These are phyloP conservation scores for Temnothorax unifasciatus DNA, from an alignment of 2,888 invertebrate species.

Conservation along the genomic window DNA sequence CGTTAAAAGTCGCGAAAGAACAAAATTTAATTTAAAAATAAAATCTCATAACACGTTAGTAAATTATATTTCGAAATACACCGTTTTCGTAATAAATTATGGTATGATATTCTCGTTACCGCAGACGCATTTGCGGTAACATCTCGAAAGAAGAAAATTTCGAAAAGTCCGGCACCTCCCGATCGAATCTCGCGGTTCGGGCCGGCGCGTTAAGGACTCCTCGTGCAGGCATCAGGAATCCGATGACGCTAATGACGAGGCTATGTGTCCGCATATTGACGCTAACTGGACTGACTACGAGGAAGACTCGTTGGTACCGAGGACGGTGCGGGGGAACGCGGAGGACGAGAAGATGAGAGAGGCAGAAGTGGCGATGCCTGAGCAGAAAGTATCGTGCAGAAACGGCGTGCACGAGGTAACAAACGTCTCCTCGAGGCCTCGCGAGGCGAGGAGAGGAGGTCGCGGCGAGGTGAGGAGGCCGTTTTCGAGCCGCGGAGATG, in stretches of 20 bases:
- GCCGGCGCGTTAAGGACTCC: slow-evolving; percentile 62
- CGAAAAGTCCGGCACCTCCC: slow-evolving; percentile 14
- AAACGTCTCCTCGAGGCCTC: slow-evolving; percentile 78
- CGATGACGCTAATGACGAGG: slow-evolving; percentile 83
- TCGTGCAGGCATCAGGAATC: slow-evolving; percentile 78
- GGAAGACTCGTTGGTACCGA: slow-evolving; percentile 58
- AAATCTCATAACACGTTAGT: neutral
- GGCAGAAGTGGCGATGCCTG: slow-evolving; percentile 68
- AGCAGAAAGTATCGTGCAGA: slow-evolving; percentile 62
- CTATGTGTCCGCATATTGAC: slow-evolving; percentile 82
- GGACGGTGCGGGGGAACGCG: slow-evolving; percentile 48
- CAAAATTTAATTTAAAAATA: neutral
- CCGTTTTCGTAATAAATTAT: slow-evolving; percentile 27
- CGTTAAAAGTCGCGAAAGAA: neutral
- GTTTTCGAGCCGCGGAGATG: slow-evolving; percentile 82
- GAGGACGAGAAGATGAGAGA: slow-evolving; percentile 41
- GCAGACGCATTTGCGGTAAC: slow-evolving; percentile 13
- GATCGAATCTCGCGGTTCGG: slow-evolving; percentile 21
- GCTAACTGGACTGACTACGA: slow-evolving; percentile 79
- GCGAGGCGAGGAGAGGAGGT: slow-evolving; percentile 59
- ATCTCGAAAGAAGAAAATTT: slow-evolving; percentile 4
- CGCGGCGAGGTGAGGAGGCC: slow-evolving; percentile 76
- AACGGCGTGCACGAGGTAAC: slow-evolving; percentile 73
- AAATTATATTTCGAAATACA: neutral
- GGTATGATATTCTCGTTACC: slow-evolving; percentile 2